These are phyloP conservation scores for Chironomus riparius DNA, from an alignment of 2,888 invertebrate species.

Conservation along the genomic window DNA sequence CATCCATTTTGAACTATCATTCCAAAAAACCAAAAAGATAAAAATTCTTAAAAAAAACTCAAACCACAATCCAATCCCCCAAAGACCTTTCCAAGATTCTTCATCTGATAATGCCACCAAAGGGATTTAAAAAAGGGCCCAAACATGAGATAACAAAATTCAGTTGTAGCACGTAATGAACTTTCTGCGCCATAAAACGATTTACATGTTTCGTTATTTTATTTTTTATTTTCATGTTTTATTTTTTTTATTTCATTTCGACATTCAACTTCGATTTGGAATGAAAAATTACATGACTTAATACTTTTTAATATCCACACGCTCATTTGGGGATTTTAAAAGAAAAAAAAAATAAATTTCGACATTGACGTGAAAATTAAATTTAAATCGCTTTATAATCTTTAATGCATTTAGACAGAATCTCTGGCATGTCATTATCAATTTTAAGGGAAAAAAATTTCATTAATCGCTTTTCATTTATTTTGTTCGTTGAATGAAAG, in stretches of 20 bases:
- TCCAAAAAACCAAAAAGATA: too few relatives aligned
- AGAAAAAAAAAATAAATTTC: neutral
- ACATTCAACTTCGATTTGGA: neutral
- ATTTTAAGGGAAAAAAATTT: too few relatives aligned
- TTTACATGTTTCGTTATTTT: neutral
- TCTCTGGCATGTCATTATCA: too few relatives aligned
- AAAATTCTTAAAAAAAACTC: too few relatives aligned
- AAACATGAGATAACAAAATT: neutral
- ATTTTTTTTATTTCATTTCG: too few relatives aligned
- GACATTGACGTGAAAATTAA: neutral
- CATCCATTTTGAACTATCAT: too few relatives aligned
- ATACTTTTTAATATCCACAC: neutral
- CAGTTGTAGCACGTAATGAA: neutral
- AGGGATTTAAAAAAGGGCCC: neutral
- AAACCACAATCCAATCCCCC: too few relatives aligned
- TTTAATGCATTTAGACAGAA: neutral
- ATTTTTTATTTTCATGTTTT: neutral
- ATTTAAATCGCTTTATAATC: conserved; percentile 1
- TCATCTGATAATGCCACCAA: too few relatives aligned
- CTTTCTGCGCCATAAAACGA: neutral
- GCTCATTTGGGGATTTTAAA: too few relatives aligned
- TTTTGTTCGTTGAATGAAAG: too few relatives aligned
- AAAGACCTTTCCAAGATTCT: too few relatives aligned
- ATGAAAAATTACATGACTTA: neutral
- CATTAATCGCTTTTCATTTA: too few relatives aligned